Evolutionary conservation across 2,113 vertebrate species (phyloP).

Genomic region (Craseonycteris thonglongyai): DNA sequence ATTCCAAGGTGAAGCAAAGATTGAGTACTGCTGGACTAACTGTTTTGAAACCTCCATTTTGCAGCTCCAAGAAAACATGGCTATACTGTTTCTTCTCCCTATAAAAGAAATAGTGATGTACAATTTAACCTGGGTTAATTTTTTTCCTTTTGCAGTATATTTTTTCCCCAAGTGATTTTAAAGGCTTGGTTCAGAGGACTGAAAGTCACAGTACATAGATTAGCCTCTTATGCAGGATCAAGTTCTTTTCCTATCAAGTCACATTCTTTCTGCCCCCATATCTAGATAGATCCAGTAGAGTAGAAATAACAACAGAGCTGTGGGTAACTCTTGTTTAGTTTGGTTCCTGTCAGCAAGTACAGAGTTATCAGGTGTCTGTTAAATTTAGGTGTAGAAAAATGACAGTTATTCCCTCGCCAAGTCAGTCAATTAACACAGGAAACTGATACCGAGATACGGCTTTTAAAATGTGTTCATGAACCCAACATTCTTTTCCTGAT

Average conservation of each 20-base stretch:
- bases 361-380: not conserved
- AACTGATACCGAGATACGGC: not conserved
- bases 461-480: not conserved
- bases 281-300: not conserved
- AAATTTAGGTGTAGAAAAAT: slow-evolving; percentile 7
- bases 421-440: not conserved
- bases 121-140: not conserved
- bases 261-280: not conserved
- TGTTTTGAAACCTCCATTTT: not conserved
- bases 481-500: not conserved
- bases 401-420: not conserved
- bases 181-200: not conserved
- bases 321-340: not conserved
- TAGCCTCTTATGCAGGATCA: not conserved
- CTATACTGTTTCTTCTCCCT: not conserved
- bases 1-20: not conserved
- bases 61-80: not conserved
- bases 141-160: not conserved
- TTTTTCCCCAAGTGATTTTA: not conserved
- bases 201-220: slow-evolving; percentile 19
- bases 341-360: not conserved
- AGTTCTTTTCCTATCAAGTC: slow-evolving; percentile 36
- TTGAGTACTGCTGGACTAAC: not conserved
- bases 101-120: not conserved
- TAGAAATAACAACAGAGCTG: not conserved